Conservation (phyloP, 2,888 invertebrate genomes). For the Lochmaea capreae region DNA sequence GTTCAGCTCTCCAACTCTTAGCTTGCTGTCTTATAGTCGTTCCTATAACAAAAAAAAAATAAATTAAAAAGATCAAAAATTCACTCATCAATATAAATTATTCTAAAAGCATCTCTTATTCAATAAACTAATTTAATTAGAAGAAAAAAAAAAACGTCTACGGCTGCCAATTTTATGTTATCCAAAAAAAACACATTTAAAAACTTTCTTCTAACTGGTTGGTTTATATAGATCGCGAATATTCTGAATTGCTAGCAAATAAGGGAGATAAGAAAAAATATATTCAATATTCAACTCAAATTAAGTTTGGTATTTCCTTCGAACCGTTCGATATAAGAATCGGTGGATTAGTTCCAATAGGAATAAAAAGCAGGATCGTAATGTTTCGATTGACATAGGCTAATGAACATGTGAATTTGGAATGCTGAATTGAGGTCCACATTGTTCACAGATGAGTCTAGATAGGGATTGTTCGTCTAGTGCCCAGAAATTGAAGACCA, state of each 20-base stretch:
- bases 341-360: too few species aligned
- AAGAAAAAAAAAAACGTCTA: neutral
- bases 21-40: constrained; percentile 77
- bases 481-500: too few species aligned
- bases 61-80: constrained; percentile 16
- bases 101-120: neutral
- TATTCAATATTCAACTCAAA: neutral
- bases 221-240: neutral
- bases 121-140: neutral
- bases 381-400: neutral
- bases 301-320: neutral
- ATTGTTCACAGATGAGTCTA: too few species aligned
- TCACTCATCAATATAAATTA: neutral
- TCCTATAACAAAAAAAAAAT: constrained; percentile 66
- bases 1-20: constrained; percentile 89
- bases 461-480: too few species aligned
- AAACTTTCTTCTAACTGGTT: neutral
- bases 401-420: too few species aligned
- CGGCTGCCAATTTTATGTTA: neutral
- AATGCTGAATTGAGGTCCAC: too few species aligned
- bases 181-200: neutral
- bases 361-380: neutral
- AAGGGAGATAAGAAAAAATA: neutral
- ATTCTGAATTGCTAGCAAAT: neutral
- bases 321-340: too few species aligned